Evolutionary conservation across 2,797 vertebrate species (phyloP), one percentile per base, ranked within the genome.

Genomic region (Sebastes vulpes): DNA sequence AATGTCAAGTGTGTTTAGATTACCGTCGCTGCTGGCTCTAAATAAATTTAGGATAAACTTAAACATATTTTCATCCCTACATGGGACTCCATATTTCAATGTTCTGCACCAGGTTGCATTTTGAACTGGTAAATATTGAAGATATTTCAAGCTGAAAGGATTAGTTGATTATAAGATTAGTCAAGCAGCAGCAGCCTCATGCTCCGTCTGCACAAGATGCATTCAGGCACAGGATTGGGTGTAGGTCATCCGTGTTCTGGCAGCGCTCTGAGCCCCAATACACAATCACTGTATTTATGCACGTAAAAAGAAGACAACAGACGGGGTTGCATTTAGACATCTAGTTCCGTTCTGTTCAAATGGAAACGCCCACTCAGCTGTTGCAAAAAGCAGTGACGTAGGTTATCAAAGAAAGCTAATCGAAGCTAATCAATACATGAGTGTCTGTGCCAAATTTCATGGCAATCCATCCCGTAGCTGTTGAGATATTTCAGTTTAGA

Each of bases 1-100:
- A 79, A 75, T 75, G 64, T 67, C 25, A 63, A 16, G 26, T 29
- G 52, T 60, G n/a, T 58, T 77, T 58, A 56, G 20, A 52, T 53
- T 76, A 46, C 14, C 16, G 9, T 46, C 3, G 0, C 28, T 14
- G 53, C 31, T 64, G 9, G 10, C 67, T 54, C 6, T 5, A 60
- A 77, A 59, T 35, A 54, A 0, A 63, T 64, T 59, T n/a, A 21
- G 6, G 69, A 35, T 72, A 31, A 70, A 16, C 25, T 31, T 60
- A 5, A 54, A 56, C 11, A 28, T 16, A 29, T 70, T 73, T 56
- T 32, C 9, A n/a, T 50, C n/a, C 11, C 4, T 38, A 14, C 3
- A 21, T 8, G 11, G 12, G 26, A 11, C 4, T 31, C n/a, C 38
- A 48, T 6, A 20, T 58, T 58, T n/a, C 7, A 67, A 23, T 52